These are phyloP conservation scores for Hyles lineata DNA, from an alignment of 2,888 invertebrate species.

Conservation along the genomic window DNA sequence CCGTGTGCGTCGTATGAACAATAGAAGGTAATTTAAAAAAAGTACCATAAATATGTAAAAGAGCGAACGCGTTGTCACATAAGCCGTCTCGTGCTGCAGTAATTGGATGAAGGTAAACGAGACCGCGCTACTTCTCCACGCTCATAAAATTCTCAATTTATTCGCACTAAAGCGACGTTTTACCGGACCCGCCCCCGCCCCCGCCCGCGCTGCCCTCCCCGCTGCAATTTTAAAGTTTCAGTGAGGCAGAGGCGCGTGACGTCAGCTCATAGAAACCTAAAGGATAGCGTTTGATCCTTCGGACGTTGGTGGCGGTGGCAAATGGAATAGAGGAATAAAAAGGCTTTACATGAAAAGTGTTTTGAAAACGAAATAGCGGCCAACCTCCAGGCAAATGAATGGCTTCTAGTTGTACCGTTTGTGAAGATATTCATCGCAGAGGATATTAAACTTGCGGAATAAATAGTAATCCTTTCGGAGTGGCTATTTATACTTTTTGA, in stretches of 20 bases:
- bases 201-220: not conserved
- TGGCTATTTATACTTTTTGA: not conserved
- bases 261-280: constrained; percentile 6
- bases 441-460: not conserved
- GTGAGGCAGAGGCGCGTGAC: constrained; percentile 7
- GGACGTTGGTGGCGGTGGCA: constrained; percentile 16
- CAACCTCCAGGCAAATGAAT: not conserved
- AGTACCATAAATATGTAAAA: constrained; percentile 6
- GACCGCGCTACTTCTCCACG: constrained; percentile 22
- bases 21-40: not conserved
- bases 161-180: constrained; percentile 23
- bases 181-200: not conserved
- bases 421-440: not conserved
- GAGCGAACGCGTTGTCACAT: constrained; percentile 10
- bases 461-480: not conserved
- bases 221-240: constrained; percentile 25
- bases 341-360: constrained; percentile 22
- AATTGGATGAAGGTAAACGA: constrained; percentile 23
- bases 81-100: constrained; percentile 13
- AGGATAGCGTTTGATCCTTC: constrained; percentile 21
- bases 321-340: constrained; percentile 24
- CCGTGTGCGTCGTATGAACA: too few species aligned
- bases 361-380: constrained; percentile 1
- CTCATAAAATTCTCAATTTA: constrained; percentile 26
- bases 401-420: not conserved